phyloP scores from a whole-genome alignment of 2,113 vertebrate species.

The Cepphus grylle region DNA sequence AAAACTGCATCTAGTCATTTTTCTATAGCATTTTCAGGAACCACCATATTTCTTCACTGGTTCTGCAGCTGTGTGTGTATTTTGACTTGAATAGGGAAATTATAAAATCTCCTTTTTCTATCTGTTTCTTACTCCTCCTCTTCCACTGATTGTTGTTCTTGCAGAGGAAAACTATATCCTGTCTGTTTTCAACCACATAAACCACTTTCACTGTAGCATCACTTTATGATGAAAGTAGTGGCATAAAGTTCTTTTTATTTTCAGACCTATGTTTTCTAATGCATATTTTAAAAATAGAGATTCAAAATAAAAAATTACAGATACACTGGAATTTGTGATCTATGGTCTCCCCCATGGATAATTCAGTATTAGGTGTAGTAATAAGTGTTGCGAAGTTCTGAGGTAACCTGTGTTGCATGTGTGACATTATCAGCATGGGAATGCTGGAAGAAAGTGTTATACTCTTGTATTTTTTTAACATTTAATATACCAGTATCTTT shows the following conservation, averaged over 20 bases:
- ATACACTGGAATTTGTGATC: background rate
- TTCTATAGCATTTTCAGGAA: background rate
- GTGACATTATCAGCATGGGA: background rate
- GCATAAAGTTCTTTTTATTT: background rate
- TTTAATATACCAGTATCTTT: background rate
- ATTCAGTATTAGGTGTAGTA: background rate
- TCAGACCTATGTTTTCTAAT: background rate
- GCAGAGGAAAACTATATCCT: background rate
- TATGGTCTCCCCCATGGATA: background rate
- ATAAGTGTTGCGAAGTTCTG: background rate
- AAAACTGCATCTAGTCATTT: background rate
- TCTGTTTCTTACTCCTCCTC: background rate
- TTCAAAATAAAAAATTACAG: background rate
- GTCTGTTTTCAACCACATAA: background rate
- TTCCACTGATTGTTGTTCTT: background rate
- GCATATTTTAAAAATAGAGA: background rate
- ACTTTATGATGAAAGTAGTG: background rate
- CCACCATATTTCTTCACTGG: fast-evolving
- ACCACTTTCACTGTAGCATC: background rate
- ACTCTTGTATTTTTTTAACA: fast-evolving
- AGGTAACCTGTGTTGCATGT: background rate
- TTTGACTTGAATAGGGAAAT: background rate
- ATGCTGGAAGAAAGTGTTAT: background rate
- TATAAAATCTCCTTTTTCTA: background rate
- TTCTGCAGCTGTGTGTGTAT: background rate